Percentiles rank a stretch among this genome's conserved stretches.
These are phyloP conservation scores for Drosophila gunungcola DNA, from an alignment of 1,140 invertebrate species.

Conservation along the genomic window DNA sequence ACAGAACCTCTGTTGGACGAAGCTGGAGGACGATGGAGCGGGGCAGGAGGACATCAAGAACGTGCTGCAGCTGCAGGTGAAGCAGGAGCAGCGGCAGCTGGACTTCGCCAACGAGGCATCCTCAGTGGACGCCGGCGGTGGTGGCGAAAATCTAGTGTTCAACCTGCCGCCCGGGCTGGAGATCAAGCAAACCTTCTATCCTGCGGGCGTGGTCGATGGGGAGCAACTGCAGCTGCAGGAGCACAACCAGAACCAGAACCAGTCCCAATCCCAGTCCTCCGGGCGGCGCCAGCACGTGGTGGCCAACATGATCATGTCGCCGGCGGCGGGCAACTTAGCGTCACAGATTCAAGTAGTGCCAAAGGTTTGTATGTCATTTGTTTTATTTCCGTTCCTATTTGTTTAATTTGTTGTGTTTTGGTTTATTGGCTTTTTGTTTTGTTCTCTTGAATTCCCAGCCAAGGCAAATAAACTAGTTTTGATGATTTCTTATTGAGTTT, in stretches of 20 bases:
- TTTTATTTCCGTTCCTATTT: slow-evolving; percentile 66
- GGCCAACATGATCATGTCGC: slow-evolving; percentile 82
- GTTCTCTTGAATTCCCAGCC: neutral
- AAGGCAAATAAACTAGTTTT: neutral
- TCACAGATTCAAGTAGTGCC: slow-evolving; percentile 85
- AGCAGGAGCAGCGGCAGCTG: slow-evolving; percentile 77
- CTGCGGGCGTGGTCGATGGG: slow-evolving; percentile 47
- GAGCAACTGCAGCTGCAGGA: slow-evolving; percentile 58
- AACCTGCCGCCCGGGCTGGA: slow-evolving; percentile 79
- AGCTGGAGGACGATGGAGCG: slow-evolving; percentile 48
- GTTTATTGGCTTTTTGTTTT: slow-evolving; percentile 36
- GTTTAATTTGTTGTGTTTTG: slow-evolving; percentile 50
- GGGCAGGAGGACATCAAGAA: slow-evolving; percentile 74
- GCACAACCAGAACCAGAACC: slow-evolving; percentile 45
- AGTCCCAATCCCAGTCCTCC: slow-evolving; percentile 43
- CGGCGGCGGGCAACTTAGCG: slow-evolving; percentile 68
- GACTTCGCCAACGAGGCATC: slow-evolving; percentile 62
- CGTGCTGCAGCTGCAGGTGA: slow-evolving; percentile 79
- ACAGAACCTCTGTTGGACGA: slow-evolving; percentile 73
- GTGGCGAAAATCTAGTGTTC: slow-evolving; percentile 77
- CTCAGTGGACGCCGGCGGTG: slow-evolving; percentile 24
- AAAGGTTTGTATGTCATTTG: slow-evolving; percentile 84
- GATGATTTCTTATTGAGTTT: neutral
- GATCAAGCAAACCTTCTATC: slow-evolving; percentile 79
- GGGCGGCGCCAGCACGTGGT: slow-evolving; percentile 77